phyloP scores from a whole-genome alignment of 2,113 vertebrate genomes.

The Zapus hudsonius region DNA sequence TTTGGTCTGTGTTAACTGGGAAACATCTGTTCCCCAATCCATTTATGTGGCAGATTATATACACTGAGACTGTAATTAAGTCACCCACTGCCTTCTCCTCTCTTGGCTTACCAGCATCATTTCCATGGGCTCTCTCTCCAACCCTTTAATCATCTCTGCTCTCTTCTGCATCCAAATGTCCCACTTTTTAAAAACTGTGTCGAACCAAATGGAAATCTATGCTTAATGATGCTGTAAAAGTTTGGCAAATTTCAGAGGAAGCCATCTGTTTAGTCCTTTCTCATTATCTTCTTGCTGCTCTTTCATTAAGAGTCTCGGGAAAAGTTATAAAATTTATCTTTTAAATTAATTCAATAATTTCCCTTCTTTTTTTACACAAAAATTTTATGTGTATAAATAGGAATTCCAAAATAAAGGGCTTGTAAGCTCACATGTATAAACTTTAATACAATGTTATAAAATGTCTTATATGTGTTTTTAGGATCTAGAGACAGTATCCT shows the following conservation, averaged over 20 bases:
- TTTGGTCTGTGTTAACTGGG: constrained; percentile 17
- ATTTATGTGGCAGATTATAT: constrained; percentile 56
- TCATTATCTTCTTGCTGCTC: constrained; percentile 70
- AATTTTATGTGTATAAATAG: neutral
- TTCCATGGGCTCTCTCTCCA: constrained; percentile 70
- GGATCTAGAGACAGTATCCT: neutral
- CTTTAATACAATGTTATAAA: neutral
- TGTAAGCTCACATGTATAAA: constrained; percentile 2
- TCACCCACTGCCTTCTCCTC: constrained; percentile 61
- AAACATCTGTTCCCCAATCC: constrained; percentile 69
- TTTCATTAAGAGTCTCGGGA: constrained; percentile 62
- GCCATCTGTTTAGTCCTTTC: constrained; percentile 65
- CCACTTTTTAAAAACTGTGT: constrained; percentile 71
- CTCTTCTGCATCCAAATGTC: constrained; percentile 78
- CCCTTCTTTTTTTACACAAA: neutral
- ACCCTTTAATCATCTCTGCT: constrained; percentile 80
- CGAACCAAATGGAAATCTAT: constrained; percentile 68
- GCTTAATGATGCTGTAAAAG: constrained; percentile 68
- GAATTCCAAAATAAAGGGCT: neutral
- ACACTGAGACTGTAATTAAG: constrained; percentile 66
- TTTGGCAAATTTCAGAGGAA: constrained; percentile 71
- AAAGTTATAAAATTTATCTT: constrained; percentile 61
- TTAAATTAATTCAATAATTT: constrained; percentile 50
- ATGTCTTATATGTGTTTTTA: neutral
- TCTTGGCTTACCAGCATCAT: constrained; percentile 63